Base-by-base conservation (phyloP, 2,888 invertebrate species). In the Cryptophagus acutangulus region DNA sequence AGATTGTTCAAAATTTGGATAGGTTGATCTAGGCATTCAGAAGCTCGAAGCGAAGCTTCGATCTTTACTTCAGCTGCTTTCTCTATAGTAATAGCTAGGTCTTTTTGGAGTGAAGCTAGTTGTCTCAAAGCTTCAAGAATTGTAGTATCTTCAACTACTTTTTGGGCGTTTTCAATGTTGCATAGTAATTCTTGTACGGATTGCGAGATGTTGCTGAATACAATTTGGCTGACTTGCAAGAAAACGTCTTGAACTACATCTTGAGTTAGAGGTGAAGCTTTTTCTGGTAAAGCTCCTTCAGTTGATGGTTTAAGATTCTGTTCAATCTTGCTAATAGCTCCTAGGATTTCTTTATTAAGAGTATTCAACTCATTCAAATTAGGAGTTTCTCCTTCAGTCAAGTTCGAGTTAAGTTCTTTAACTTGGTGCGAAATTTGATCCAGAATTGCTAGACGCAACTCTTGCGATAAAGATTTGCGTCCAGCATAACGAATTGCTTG, bases 401-500 rank as follows among this genome's bases (percentile, higher is more conserved):
- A 68, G 0, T 76, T 76, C 55, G 71, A 76, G 45, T 77, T 72
- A 3, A 84, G 63, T 59, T 82, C 79, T 38, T 78, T 69, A n/a
- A 82, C 70, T 0, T 82, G 78, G 10, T 77, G 74, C 52, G 78
- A 75, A 0, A 83, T 75, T 37, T 76, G 74, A 57, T 83, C 81
- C 39, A 83, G 72, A 18, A 82, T 72, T 40, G 78, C 76, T 41
- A 79, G 75, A 50, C 68, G 57, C 14, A 69, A 40, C 43, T 68
- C 68, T 48, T 69, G 68, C 5, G 59, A 51, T 15, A 63, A 29
- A 3, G 62, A 60, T 49, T 65, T 69, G 45, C 63, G 55, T 6
- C 58, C 56, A n/a, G 63, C 54, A 31, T 63, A 59, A 43, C 63
- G 58, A 16, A 59, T 50, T 2, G 66, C 60, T 50, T 62, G 57